These are phyloP conservation scores for Erythrocercus mccallii DNA, from an alignment of 2,113 vertebrate species.

Conservation along the genomic window DNA sequence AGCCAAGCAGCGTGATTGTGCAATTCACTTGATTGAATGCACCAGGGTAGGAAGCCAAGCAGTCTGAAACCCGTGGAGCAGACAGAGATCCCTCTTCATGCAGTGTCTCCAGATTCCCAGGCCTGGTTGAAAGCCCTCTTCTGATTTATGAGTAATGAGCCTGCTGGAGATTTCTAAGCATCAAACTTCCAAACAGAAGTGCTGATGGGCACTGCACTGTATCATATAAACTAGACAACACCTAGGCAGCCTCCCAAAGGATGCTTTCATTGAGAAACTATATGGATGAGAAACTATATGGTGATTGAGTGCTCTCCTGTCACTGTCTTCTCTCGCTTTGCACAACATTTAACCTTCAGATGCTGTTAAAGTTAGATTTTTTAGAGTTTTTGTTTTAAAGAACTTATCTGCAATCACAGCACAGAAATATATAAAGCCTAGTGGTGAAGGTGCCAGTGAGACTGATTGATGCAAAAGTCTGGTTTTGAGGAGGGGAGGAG, in stretches of 20 bases:
- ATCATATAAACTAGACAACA: constrained; percentile 28
- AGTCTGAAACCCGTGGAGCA: background rate
- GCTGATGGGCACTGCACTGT: constrained; percentile 49
- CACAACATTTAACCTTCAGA: constrained; percentile 3
- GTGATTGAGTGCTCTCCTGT: constrained; percentile 23
- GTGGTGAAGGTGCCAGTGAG: constrained; percentile 25
- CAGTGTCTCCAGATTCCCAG: background rate
- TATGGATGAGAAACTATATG: background rate
- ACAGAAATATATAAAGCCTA: background rate
- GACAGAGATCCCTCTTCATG: constrained; percentile 18
- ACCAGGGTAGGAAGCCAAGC: background rate
- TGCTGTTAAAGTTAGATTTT: background rate
- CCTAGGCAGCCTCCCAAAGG: constrained; percentile 51
- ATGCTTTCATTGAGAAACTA: constrained; percentile 15
- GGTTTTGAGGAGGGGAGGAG: background rate
- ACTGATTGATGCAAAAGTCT: constrained; percentile 47
- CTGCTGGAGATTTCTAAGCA: constrained; percentile 34
- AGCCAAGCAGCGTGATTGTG: background rate
- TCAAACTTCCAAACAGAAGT: constrained; percentile 22
- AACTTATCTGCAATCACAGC: background rate
- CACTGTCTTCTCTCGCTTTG: background rate
- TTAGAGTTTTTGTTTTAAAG: background rate
- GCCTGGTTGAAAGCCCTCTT: background rate
- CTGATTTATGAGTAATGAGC: constrained; percentile 42
- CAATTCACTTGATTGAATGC: constrained; percentile 37